phyloP scores from a whole-genome alignment of 2,888 invertebrate genomes.

The Halictus ligatus region DNA sequence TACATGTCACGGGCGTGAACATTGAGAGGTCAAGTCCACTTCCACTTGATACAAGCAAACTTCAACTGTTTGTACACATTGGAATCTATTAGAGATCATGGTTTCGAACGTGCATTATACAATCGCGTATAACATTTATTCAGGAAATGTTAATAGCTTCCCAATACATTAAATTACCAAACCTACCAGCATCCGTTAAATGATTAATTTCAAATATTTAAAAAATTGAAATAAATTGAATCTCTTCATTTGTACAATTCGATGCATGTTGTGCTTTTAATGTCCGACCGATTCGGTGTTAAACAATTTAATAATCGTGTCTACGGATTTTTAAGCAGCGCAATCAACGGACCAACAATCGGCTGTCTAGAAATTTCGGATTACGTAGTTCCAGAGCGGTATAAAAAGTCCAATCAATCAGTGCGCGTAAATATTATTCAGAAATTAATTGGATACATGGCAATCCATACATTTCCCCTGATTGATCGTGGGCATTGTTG shows the following conservation, averaged over 20 bases:
- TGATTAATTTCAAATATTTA: too few relatives aligned
- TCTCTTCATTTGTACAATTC: not conserved
- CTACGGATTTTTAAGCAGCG: not conserved
- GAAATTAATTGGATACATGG: slow-evolving; percentile 46
- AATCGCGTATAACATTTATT: not conserved
- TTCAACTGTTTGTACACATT: not conserved
- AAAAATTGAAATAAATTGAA: not conserved
- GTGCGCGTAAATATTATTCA: not conserved
- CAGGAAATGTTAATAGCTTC: not conserved
- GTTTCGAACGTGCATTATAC: not conserved
- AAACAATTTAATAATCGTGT: not conserved
- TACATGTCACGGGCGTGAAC: not conserved
- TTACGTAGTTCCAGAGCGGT: not conserved
- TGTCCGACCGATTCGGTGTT: not conserved
- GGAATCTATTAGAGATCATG: not conserved
- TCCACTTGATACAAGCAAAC: not conserved
- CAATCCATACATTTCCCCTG: slow-evolving; percentile 9
- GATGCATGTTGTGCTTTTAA: not conserved
- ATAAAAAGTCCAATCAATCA: not conserved
- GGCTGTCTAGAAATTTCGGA: not conserved
- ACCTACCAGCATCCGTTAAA: not conserved
- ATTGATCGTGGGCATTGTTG: slow-evolving; percentile 18
- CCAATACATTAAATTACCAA: not conserved
- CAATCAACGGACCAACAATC: not conserved
- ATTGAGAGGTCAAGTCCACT: not conserved